These are phyloP conservation scores for Drosophila tsacasi DNA, from an alignment of 1,140 invertebrate species.

Conservation along the genomic window DNA sequence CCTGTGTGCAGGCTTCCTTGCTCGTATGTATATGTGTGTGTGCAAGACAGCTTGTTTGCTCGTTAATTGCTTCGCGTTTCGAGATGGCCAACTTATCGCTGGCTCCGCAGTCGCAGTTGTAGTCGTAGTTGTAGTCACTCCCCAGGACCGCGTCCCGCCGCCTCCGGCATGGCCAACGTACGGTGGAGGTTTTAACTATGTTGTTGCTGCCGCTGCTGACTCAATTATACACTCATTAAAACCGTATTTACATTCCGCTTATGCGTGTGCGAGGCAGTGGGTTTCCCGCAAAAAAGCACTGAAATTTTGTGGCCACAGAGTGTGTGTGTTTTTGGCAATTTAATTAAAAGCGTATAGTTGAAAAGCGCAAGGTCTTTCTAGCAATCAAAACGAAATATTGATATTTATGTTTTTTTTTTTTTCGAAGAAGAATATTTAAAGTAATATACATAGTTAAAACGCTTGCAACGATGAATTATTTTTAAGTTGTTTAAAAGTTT, in stretches of 20 bases:
- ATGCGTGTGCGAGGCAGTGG: slow-evolving; percentile 17
- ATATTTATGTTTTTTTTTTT: slow-evolving; percentile 1
- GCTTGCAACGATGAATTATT: no score
- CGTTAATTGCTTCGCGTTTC: slow-evolving; percentile 55
- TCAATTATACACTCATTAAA: slow-evolving; percentile 68
- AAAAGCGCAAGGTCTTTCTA: slow-evolving; percentile 3
- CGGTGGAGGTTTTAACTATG: slow-evolving; percentile 1
- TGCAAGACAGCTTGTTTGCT: slow-evolving; percentile 51
- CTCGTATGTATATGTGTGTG: slow-evolving; percentile 2
- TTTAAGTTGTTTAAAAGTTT: no score
- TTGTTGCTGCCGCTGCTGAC: slow-evolving; percentile 49
- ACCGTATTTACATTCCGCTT: slow-evolving; percentile 50
- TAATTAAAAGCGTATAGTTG: slow-evolving; percentile 46
- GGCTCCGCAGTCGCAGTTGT: slow-evolving; percentile 12
- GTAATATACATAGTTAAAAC: background rate
- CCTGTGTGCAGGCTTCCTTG: background rate
- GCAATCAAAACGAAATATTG: background rate
- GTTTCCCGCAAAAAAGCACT: slow-evolving; percentile 30
- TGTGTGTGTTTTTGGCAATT: slow-evolving; percentile 53
- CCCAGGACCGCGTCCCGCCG: slow-evolving; percentile 5
- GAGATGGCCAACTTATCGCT: slow-evolving; percentile 46
- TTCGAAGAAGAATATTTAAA: background rate
- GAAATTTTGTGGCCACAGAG: slow-evolving; percentile 57
- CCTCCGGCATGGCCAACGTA: slow-evolving; percentile 3
- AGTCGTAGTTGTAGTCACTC: slow-evolving; percentile 5